Evolutionary conservation across 2,113 vertebrate genomes (phyloP).

Genomic region (Oncorhynchus clarkii): DNA sequence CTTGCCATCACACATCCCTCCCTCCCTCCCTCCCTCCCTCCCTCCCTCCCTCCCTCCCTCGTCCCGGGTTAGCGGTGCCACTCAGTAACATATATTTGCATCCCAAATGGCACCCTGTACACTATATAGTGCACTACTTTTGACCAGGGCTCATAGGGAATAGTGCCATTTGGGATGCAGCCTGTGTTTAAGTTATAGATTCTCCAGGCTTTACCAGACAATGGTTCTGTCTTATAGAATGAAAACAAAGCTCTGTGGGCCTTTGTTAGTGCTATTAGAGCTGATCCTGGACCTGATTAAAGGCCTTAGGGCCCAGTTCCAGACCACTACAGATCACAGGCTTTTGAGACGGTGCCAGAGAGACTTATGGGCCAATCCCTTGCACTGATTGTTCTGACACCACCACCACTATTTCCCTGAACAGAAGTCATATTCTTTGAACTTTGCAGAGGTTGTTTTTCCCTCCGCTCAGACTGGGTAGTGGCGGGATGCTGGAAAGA

Average conservation of each 20-base stretch:
- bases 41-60: neutral
- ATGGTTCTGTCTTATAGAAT: constrained; percentile 14
- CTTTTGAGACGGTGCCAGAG: neutral
- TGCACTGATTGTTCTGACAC: neutral
- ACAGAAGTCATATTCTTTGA: neutral
- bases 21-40: neutral
- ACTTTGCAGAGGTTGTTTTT: constrained; percentile 17
- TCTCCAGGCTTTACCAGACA: constrained; percentile 23
- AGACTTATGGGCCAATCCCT: neutral
- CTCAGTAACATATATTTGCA: constrained; percentile 18
- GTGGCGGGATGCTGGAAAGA: constrained; percentile 15
- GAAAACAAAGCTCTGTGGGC: constrained; percentile 18
- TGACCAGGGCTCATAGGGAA: no score
- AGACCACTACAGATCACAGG: neutral
- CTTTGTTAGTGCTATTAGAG: constrained; percentile 2
- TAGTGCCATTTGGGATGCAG: no score
- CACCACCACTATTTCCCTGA: neutral
- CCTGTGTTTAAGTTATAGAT: constrained; percentile 29
- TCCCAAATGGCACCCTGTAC: neutral
- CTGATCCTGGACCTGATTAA: neutral
- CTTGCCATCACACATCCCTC: neutral
- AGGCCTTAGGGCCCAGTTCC: neutral
- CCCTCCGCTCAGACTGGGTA: constrained; percentile 7
- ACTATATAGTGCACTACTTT: no score
- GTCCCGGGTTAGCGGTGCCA: neutral